Conservation (phyloP, 2,888 invertebrate genomes). For the Thelaira solivaga region DNA sequence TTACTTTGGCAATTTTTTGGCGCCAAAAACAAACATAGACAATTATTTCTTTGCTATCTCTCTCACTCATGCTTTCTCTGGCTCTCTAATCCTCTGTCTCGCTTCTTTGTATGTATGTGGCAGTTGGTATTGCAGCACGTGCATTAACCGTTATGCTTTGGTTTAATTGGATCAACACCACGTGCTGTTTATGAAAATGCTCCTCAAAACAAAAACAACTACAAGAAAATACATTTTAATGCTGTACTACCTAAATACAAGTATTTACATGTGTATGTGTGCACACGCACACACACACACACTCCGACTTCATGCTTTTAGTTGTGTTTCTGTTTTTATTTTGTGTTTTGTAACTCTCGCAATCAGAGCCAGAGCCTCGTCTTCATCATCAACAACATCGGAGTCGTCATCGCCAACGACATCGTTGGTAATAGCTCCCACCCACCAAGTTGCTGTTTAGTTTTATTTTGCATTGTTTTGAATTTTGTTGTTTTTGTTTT, state of each 20-base stretch:
- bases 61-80: conserved; percentile 18
- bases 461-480: conserved; percentile 74
- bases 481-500: conserved; percentile 70
- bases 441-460: conserved; percentile 67
- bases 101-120: too few species aligned
- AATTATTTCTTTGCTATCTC: conserved; percentile 24
- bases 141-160: conserved; percentile 64
- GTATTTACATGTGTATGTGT: too few species aligned
- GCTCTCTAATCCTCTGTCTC: too few species aligned
- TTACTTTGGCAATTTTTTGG: conserved; percentile 56
- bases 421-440: conserved; percentile 54
- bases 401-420: conserved; percentile 11
- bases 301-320: too few species aligned
- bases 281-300: too few species aligned
- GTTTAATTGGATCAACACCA: conserved; percentile 72
- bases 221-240: neutral
- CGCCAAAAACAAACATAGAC: conserved; percentile 53
- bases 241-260: too few species aligned
- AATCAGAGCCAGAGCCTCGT: conserved; percentile 30
- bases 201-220: conserved; percentile 40
- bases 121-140: conserved; percentile 57
- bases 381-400: conserved; percentile 5
- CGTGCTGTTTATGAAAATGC: conserved; percentile 65
- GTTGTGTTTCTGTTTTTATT: conserved; percentile 31
- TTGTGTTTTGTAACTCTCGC: conserved; percentile 36